Evolutionary conservation across 2,113 vertebrate genomes (phyloP).

Genomic region (Ibidorhyncha struthersii): DNA sequence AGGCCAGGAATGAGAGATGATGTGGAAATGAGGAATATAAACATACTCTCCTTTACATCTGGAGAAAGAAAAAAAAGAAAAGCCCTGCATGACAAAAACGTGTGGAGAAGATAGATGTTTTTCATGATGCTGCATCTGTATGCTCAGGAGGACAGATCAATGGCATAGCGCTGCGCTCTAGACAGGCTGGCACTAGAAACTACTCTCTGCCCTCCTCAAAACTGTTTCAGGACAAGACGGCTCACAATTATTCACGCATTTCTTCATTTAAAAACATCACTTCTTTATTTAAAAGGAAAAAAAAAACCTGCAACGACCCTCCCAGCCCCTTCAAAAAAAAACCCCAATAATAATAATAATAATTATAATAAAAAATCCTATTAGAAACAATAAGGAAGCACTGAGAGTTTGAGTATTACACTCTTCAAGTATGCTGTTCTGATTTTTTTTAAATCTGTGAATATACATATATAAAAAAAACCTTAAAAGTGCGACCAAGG

Average conservation of each 20-base stretch:
- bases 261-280: slow-evolving; percentile 81
- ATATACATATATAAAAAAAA: slow-evolving; percentile 77
- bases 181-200: slow-evolving; percentile 39
- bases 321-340: slow-evolving; percentile 74
- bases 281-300: slow-evolving; percentile 82
- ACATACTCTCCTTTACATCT: slow-evolving; percentile 21
- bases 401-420: slow-evolving; percentile 93
- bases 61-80: not conserved
- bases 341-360: slow-evolving; percentile 74
- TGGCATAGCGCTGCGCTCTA: not conserved
- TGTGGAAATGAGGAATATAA: not conserved
- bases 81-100: not conserved
- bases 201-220: slow-evolving; percentile 59
- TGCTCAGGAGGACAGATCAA: slow-evolving; percentile 33
- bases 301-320: slow-evolving; percentile 71
- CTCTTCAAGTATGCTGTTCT: slow-evolving; percentile 97
- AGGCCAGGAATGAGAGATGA: slow-evolving; percentile 19
- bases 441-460: slow-evolving; percentile 78
- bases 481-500: slow-evolving; percentile 81
- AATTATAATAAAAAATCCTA: slow-evolving; percentile 88
- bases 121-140: slow-evolving; percentile 53
- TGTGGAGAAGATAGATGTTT: not conserved
- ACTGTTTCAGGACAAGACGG: slow-evolving; percentile 67
- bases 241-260: slow-evolving; percentile 77
- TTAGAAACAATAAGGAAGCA: slow-evolving; percentile 95